Base-by-base conservation (phyloP, 2,113 vertebrate species). In the Archilochus colubris region DNA sequence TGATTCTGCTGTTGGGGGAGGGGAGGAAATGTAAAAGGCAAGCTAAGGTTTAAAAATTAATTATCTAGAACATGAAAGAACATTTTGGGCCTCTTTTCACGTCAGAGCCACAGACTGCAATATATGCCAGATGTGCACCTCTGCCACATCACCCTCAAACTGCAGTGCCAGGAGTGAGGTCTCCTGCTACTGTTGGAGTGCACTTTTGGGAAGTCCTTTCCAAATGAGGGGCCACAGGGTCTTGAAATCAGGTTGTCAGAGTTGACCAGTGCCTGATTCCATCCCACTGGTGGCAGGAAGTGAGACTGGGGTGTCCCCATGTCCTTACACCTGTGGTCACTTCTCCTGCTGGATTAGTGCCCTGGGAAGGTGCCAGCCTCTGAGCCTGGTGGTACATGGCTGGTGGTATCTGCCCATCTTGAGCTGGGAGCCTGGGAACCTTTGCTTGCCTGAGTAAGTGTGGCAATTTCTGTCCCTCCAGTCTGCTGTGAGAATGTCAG, bases 401-500 rank as follows among this genome's bases (percentile, higher is more conserved):
- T 83, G 80, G 33, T 75, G 81, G 31, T 18, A 62, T 94, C 88
- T 84, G 81, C 93, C 91, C 75, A 50, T 91, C 82, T 77, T 2
- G 3, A 80, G 69, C 69, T 82, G 82, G 68, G 73, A 96, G 95
- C 94, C 89, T 97, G 95, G 95, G 93, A 96, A 95, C 90, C 95
- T 95, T 86, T 68, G 73, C 73, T 91, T 6, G 79, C 89, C 93
- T 93, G 88, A 91, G 74, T 88, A 75, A 93, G 59, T 85, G 95
- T 89, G 91, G 91, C 87, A 96, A 96, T 95, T 96, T 96, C 82
- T 91, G 93, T 88, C 92, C 90, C 90, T 70, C 33, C 76, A 91
- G 93, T 95, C 76, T 92, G 75, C 93, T 94, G 94, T 90, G 91
- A 91, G 86, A 96, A 95, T 93, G 91, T 90, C 86, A 95, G 93